Base-by-base conservation (phyloP, 2,888 invertebrate species). In the Volucella inflata region DNA sequence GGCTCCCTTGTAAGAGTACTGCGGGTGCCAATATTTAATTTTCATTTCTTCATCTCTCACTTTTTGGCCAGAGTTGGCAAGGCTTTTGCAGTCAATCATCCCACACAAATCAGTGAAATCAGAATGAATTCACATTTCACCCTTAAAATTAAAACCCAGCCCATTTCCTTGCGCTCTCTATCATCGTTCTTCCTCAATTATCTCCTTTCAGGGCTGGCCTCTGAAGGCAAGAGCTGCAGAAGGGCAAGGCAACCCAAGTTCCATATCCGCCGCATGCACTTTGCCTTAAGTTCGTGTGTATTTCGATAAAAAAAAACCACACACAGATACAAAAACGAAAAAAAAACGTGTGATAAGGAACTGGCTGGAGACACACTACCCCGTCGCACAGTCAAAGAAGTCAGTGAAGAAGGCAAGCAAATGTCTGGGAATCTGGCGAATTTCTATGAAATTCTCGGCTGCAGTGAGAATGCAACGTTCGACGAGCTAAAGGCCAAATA, bases 401-500 rank as follows among this genome's bases (percentile, higher is more conserved):
- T 6, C 30, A 30, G 30, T 6, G 30, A 30, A 30, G 30, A 30
- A 30, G 30, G 30, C 30, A 6, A 30, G 30, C 4, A 17, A 60
- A 67, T 80, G 79, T 59, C 67, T 36, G 16, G 14, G 88, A 46
- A 62, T 40, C 51, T 64, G 67, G 79, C 87, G 16, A 89, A 90
- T 88, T 90, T 89, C 80, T 92, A 92, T 88, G 91, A 91, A 70
- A 89, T 91, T 67, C 88, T 92, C 21, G 89, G 91, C 74, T 88
- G 88, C 44, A 44, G 68, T 42, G 60, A 89, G 68, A 89, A 82
- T 57, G 90, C 91, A 74, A 90, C 87, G 16, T 82, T 89, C 42
- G 90, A 91, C 57, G 90, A 91, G 87, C 88, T 92, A 68, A 92
- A 91, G 87, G 87, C 88, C 75, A 91, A 90, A 87, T 92, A 92